Evolutionary conservation across 2,113 vertebrate genomes (phyloP), one percentile per base, ranked within the genome.

Genomic region (Jacana jacana): DNA sequence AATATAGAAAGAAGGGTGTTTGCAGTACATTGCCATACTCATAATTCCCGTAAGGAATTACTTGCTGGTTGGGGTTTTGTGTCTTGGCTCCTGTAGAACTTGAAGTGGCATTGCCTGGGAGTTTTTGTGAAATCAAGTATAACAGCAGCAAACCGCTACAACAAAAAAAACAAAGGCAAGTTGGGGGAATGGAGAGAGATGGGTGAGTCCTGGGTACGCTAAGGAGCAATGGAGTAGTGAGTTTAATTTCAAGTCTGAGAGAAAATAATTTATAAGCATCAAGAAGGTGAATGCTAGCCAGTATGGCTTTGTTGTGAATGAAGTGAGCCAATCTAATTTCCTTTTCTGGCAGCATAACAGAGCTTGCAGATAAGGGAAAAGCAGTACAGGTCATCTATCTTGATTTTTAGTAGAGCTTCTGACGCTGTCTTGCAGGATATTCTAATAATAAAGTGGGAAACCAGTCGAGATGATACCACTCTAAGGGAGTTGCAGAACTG

Each of bases 401-500:
- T 92, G 91, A 68, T 89, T 95, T 97, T 95, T 48, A 93, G 80
- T 48, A 48, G 69, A 58, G 55, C 46, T 92, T 60, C 35, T 96
- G 92, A 87, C 46, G 58, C 27, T 86, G 80, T 39, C 65, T 95
- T 94, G 80, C 42, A 81, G 69, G 51, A 66, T 92, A 81, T 78
- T 93, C 92, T 96, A 95, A 95, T 84, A 95, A 91, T 92, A 89
- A 93, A 86, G 72, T 75, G 88, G 60, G 57, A 83, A 94, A 63
- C n/a, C 16, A 51, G 79, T 88, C 60, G 81, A 51, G 37, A 42
- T 90, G 72, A 44, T 68, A 30, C 55, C 2, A 2, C 61, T 92
- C 48, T 52, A n/a, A 86, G 80, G 39, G 92, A 89, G 77, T 57
- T 84, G 91, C 48, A 72, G 35, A 92, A 87, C 89, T 89, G 73